Conservation (phyloP, 2,888 invertebrate genomes). For the Hermaeophaga mercurialis region DNA sequence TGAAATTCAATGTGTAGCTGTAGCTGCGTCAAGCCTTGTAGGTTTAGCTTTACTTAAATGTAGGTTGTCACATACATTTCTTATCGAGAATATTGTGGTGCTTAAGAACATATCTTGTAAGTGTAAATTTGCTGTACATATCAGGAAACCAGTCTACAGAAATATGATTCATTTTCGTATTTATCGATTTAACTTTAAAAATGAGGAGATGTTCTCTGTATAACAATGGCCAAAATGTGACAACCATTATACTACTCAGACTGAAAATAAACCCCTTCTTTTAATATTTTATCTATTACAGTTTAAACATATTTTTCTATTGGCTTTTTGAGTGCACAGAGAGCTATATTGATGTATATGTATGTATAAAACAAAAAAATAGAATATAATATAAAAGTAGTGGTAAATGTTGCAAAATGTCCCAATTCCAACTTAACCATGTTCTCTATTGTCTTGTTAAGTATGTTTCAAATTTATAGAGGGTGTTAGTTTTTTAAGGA, state of each 20-base stretch:
- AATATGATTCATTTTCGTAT: no score
- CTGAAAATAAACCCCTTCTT: constrained; percentile 23
- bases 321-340: constrained; percentile 17
- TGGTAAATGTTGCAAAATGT: constrained; percentile 17
- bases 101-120: constrained; percentile 3
- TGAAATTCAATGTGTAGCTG: constrained; percentile 11
- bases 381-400: constrained; percentile 13
- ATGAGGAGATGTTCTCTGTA: no score
- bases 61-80: constrained; percentile 4
- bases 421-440: constrained; percentile 6
- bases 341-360: constrained; percentile 16
- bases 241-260: constrained; percentile 16
- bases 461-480: constrained; percentile 11
- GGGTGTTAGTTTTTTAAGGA: constrained; percentile 19
- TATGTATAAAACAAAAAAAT: constrained; percentile 9
- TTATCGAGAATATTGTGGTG: constrained; percentile 6
- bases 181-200: no score
- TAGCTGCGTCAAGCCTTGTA: constrained; percentile 16
- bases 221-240: constrained; percentile 3
- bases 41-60: constrained; percentile 13
- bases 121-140: constrained; percentile 8
- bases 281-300: constrained; percentile 17
- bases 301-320: constrained; percentile 23
- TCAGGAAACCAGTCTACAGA: no score
- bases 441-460: constrained; percentile 18